Evolutionary conservation across 1,140 invertebrate species (phyloP), one percentile per base, ranked within the genome.

Genomic region (Pseudachorutes palmiensis): DNA sequence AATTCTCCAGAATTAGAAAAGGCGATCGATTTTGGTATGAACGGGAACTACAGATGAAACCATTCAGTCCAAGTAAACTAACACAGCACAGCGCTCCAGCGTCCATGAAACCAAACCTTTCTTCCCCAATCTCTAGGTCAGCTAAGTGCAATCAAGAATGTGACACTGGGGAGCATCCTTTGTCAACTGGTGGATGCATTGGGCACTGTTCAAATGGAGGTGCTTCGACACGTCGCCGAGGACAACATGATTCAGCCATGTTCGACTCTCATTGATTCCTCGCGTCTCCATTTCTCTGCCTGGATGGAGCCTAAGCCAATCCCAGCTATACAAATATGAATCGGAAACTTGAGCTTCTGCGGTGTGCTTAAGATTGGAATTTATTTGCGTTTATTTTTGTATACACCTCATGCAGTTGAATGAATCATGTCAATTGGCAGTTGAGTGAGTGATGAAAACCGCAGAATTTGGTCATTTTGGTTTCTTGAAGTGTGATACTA

Each of bases 11-110:
- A 65, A 81, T 88, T 2, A 87, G 86, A 77, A 81, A 80, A 30
- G 90, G 87, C 19, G 91, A 94, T 77, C 78, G 88, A 62, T 92
- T 87, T 74, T 94, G 86, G 76, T 94, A 85, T 74, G 62, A 64
- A 26, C 3, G 24, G 9, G 51, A 55, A 5, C 9, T 55, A 14
- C 51, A 55, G 24, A 55, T 55, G 3, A 16, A 12, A 5, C 14
- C 51, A 55, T 55, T 55, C 24, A 16, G 9, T 16, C 24, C 24
- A 5, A 22, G 51, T 55, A 55, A 55, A 5, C 51, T 12, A 45
- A 45, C 19, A 9, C n/a, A n/a, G n/a, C n/a, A n/a, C n/a, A n/a
- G n/a, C n/a, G n/a, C n/a, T n/a, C n/a, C n/a, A n/a, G n/a, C n/a
- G n/a, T n/a, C n/a, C n/a, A n/a, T n/a, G n/a, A n/a, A n/a, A n/a